Conservation (phyloP, 2,888 invertebrate genomes). For the Machimus rusticus region DNA sequence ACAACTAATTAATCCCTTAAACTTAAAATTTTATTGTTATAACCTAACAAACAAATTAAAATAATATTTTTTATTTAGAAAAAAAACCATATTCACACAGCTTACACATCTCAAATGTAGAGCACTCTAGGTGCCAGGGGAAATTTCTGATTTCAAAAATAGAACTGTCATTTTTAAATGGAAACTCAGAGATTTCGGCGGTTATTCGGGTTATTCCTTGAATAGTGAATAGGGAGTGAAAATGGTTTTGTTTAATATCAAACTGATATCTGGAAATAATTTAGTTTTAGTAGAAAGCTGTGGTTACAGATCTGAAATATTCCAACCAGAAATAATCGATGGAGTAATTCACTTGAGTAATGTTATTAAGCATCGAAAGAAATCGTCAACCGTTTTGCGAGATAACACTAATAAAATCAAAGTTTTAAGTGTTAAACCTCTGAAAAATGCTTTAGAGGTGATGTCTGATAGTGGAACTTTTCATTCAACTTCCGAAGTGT, state of each 20-base stretch:
- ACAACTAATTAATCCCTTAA: no score
- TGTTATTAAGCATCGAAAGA: background rate
- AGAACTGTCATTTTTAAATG: background rate
- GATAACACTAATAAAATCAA: background rate
- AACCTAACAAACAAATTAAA: background rate
- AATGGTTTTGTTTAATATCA: background rate
- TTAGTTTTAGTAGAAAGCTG: background rate
- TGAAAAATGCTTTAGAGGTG: background rate
- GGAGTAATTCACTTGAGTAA: slow-evolving; percentile 21
- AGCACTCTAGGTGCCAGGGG: background rate
- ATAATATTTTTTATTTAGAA: background rate
- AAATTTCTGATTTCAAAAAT: background rate
- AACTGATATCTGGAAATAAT: background rate
- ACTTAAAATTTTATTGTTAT: background rate
- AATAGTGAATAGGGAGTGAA: background rate
- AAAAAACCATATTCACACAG: background rate
- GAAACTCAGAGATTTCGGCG: background rate
- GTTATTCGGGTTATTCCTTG: background rate
- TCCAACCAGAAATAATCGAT: slow-evolving; percentile 19
- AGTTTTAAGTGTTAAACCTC: background rate
- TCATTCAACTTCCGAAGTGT: background rate
- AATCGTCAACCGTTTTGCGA: background rate
- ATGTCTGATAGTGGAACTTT: background rate
- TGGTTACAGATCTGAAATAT: slow-evolving; percentile 9
- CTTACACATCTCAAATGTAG: background rate